Conservation (phyloP, 1,140 invertebrate genomes). For the Calliphora vicina region DNA sequence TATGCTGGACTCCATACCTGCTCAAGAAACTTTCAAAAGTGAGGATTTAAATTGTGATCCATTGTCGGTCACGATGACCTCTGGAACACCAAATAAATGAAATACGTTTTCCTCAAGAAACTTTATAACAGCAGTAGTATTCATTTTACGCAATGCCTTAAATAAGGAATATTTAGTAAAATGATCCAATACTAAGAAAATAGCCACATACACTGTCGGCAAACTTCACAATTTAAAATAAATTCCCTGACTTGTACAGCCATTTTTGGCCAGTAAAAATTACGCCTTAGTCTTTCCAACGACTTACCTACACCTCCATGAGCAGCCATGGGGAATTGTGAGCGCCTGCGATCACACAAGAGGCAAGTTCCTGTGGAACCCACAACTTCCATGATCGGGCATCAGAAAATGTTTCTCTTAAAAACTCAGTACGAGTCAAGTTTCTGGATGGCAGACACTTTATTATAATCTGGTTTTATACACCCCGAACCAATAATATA, state of each 20-base stretch:
- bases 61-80: conserved; percentile 26
- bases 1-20: conserved; percentile 18
- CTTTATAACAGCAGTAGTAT: background rate
- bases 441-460: conserved; percentile 18
- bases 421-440: conserved; percentile 3
- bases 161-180: background rate
- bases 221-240: conserved; percentile 25
- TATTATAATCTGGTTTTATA: conserved; percentile 17
- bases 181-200: conserved; percentile 33
- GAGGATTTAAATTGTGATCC: conserved; percentile 25
- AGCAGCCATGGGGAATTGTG: background rate
- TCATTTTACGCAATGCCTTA: background rate
- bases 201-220: background rate
- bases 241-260: background rate
- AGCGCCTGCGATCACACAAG: background rate
- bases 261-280: conserved; percentile 24
- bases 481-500: conserved; percentile 2
- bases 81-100: background rate
- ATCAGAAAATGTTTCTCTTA: background rate
- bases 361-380: conserved; percentile 24
- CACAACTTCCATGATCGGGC: conserved; percentile 29
- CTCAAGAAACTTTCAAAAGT: conserved; percentile 2
- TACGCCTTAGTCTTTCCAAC: background rate
- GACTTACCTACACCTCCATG: conserved; percentile 30
- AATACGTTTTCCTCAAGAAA: conserved; percentile 14